phyloP scores from a whole-genome alignment of 2,797 vertebrate genomes.

The Hemitrygon akajei region DNA sequence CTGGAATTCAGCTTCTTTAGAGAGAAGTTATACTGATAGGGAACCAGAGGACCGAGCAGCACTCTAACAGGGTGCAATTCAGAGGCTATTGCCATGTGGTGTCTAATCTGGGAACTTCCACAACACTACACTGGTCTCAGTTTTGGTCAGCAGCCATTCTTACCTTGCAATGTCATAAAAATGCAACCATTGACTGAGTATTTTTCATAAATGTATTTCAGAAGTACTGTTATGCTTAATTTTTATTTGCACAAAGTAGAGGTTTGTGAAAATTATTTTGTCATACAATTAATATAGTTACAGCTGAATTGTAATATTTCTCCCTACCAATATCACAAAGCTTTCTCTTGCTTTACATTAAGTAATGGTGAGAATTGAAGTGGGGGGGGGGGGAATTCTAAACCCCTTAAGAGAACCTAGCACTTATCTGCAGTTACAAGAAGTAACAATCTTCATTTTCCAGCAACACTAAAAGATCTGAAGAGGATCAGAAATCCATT shows the following conservation, averaged over 20 bases:
- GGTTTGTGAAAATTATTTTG: neutral
- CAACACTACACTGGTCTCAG: neutral
- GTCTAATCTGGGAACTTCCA: neutral
- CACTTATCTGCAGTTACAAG: neutral
- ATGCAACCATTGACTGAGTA: neutral
- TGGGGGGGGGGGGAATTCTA: neutral
- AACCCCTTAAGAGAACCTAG: neutral
- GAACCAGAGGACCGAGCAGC: neutral
- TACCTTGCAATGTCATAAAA: neutral
- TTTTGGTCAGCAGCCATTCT: conserved; percentile 5
- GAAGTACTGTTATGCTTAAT: neutral
- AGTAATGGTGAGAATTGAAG: neutral
- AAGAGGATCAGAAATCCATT: neutral
- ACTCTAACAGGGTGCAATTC: neutral
- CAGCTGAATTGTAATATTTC: neutral
- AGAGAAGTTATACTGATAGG: conserved; percentile 42
- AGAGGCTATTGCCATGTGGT: neutral
- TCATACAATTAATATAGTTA: neutral
- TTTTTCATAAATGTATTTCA: neutral
- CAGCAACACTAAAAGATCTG: neutral
- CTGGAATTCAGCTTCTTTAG: conserved; percentile 49
- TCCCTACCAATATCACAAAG: neutral
- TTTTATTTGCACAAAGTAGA: conserved; percentile 10
- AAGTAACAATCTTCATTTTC: neutral
- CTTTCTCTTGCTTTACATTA: neutral